Evolutionary conservation across 2,113 vertebrate genomes (phyloP), one percentile per base, ranked within the genome.

Genomic region (Gopherus flavomarginatus): DNA sequence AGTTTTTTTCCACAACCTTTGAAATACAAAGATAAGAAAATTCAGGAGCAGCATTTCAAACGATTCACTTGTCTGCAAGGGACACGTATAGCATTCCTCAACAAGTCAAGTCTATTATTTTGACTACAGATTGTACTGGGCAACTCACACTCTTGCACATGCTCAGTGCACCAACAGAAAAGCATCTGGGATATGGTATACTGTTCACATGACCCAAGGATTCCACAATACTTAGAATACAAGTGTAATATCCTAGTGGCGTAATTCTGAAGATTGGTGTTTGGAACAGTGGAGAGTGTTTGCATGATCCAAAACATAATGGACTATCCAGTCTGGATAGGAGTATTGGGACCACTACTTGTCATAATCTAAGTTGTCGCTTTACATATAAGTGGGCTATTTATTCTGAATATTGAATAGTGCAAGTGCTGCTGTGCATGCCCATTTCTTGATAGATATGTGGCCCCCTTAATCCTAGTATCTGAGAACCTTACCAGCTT

Each of bases 341-440:
- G 0, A 1, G 44, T 75, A 93, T 27, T 75, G 89, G 65, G 84
- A 84, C 5, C 49, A 27, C 35, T 82, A 6, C 7, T 11, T 57
- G 75, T 85, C 81, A 52, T 35, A 21, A 80, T 80, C 42, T 19
- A 69, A 85, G 35, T 16, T 1, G 19, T 53, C 35, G n/a, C 56
- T 96, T 50, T 86, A 44, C 69, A 75, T 42, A 85, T 22, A 49
- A 88, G 77, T 8, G 56, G 35, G 10, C 6, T 3, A 22, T 65
- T 5, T 29, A 29, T 29, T 57, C 82, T 69, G 54, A 78, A 78
- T 47, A 47, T 4, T 78, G 42, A 78, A 47, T 44, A 81, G 78
- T 13, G 14, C 4, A 47, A 89, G 24, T 0, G 0, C 77, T 82
- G 47, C 13, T 47, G 16, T 78, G 75, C 0, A 0, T 12, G 19